These are phyloP conservation scores for Aphaenogaster ashmeadi DNA, from an alignment of 1,140 invertebrate genomes.

Conservation along the genomic window DNA sequence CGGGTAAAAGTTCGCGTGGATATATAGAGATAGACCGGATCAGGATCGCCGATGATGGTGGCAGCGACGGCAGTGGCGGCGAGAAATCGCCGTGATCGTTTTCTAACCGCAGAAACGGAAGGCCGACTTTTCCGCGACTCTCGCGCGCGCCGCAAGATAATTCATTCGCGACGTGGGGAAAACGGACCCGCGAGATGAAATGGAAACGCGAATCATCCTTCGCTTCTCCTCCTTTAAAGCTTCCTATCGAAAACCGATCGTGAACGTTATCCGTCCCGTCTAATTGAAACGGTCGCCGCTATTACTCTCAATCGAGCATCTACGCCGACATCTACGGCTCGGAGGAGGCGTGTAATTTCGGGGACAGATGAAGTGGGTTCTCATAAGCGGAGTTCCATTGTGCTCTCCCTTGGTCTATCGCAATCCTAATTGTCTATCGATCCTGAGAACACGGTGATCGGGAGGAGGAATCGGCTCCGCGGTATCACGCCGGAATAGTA, in stretches of 20 bases:
- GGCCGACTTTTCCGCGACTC: constrained; percentile 55
- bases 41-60: background rate
- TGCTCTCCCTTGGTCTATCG: constrained; percentile 9
- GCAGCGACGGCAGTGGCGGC: background rate
- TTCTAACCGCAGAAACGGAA: constrained; percentile 62
- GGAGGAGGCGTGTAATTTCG: constrained; percentile 2
- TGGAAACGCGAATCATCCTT: background rate
- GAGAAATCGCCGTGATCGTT: constrained; percentile 47
- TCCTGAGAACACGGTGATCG: constrained; percentile 50
- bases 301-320: constrained; percentile 5
- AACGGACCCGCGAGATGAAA: constrained; percentile 3
- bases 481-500: constrained; percentile 55
- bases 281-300: background rate
- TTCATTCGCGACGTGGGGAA: constrained; percentile 11
- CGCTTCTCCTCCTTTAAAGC: too few species aligned
- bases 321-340: background rate
- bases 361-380: constrained; percentile 1
- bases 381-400: constrained; percentile 4
- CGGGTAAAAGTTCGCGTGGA: constrained; percentile 35
- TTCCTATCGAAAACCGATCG: background rate
- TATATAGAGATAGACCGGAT: background rate
- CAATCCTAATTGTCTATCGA: constrained; percentile 21
- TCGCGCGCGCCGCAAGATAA: constrained; percentile 28
- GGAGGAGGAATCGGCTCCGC: constrained; percentile 19
- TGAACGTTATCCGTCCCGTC: background rate